These are phyloP conservation scores for Chiroxiphia lanceolata DNA, from an alignment of 2,797 vertebrate species.

Conservation along the genomic window DNA sequence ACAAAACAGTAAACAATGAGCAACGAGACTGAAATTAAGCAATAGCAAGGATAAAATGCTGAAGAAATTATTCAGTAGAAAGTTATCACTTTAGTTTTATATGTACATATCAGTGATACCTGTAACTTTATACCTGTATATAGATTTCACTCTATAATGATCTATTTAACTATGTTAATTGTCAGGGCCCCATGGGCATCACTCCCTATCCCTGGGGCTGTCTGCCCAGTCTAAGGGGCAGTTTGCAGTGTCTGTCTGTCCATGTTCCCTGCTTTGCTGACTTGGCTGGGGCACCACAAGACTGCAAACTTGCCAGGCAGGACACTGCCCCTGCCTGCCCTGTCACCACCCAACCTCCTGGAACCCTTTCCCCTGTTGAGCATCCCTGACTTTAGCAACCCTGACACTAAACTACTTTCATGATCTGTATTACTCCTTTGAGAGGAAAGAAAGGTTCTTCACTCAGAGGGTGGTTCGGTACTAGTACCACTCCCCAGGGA, in stretches of 20 bases:
- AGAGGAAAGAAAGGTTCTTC: not conserved
- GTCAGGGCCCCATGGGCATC: not conserved
- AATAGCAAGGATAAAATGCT: not conserved
- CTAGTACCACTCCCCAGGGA: not conserved
- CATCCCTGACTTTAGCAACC: not conserved
- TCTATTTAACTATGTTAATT: not conserved
- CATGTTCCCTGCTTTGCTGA: not conserved
- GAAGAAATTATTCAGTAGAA: not conserved
- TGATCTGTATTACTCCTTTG: not conserved
- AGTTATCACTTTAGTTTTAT: not conserved
- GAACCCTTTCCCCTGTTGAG: fast-evolving
- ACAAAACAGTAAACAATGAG: not conserved
- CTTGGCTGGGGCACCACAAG: fast-evolving
- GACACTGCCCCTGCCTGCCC: not conserved
- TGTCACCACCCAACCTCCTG: too few species aligned
- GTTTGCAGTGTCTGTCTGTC: not conserved
- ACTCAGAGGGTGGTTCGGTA: not conserved
- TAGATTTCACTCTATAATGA: not conserved
- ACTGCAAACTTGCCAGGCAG: too few species aligned
- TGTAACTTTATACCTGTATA: not conserved
- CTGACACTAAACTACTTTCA: not conserved
- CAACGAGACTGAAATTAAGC: not conserved
- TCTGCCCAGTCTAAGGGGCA: not conserved
- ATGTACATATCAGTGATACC: fast-evolving
- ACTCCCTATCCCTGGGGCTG: not conserved